Base-by-base conservation (phyloP, 1,140 invertebrate genomes). In the Brachionus rubens region DNA sequence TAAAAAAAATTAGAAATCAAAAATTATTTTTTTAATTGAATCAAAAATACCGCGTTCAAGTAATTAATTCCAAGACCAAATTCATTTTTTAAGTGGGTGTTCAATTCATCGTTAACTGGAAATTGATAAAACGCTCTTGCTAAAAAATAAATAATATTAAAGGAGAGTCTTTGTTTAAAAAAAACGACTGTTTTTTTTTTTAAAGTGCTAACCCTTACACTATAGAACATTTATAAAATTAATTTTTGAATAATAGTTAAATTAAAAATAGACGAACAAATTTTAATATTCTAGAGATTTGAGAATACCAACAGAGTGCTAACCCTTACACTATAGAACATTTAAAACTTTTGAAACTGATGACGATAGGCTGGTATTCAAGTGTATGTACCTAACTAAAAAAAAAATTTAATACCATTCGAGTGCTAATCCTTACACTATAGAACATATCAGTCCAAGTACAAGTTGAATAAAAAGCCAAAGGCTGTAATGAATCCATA, bases 61-160 rank as follows among this genome's bases (percentile, higher is more conserved):
- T 72, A 72, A 40, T 72, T 46, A 28, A 72, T 28, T 21, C 68
- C 68, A 2, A 72, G 33, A 14, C 41, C 30, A 41, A 50, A 72
- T 10, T 72, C 68, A 54, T 40, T n/a, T 30, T 72, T n/a, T 40
- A 72, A 30, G 14, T 72, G 50, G 2, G 24, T n/a, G 21, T 72
- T 72, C 10, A 72, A 21, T 14, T 50, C 2, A 41, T 46, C 48
- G 30, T 72, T 72, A 7, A 54, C 19, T 36, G 46, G 46, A 54
- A 72, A 72, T 30, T 36, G 16, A 24, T 72, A 46, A 0, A 2
- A 12, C 14, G 68, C 68, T 40, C 68, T 48, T 2, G 68, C 68
- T 72, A 28, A 0, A 24, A 24, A 5, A 46, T 7, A 30, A 7
- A 36, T 6, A 47, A 26, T n/a, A 26, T 54, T n/a, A 54, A 21